Percentiles rank a stretch among this genome's conserved stretches.
These are phyloP conservation scores for Cossypha polioptera DNA, from an alignment of 2,797 vertebrate species.

Conservation along the genomic window DNA sequence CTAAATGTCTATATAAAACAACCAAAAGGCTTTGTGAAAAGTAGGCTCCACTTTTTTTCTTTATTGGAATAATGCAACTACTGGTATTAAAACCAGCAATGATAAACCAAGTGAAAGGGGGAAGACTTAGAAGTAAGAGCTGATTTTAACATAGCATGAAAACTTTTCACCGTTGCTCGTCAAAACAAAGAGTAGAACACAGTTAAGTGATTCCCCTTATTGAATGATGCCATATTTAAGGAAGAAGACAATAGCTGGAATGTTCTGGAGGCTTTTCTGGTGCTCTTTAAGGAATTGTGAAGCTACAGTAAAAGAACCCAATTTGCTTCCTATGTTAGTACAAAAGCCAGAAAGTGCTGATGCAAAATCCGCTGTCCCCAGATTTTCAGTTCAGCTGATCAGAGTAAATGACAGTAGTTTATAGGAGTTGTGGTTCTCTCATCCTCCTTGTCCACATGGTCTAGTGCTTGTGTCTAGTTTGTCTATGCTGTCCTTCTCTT, in stretches of 20 bases:
- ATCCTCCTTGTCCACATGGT: rapidly evolving
- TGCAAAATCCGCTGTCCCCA: background rate
- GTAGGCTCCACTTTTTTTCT: background rate
- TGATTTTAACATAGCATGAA: background rate
- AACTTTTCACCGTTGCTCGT: background rate
- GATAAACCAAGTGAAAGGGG: background rate
- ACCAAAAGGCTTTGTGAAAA: background rate
- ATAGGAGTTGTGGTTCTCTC: background rate
- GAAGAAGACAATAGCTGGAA: background rate
- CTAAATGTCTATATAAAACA: background rate
- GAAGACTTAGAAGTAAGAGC: background rate
- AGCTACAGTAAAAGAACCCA: background rate
- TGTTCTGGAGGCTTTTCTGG: background rate
- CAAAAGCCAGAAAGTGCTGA: background rate
- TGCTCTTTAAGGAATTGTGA: background rate
- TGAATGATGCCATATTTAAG: background rate
- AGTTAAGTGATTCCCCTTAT: background rate
- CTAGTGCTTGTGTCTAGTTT: background rate
- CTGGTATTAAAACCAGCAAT: background rate
- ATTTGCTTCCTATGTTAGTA: background rate
- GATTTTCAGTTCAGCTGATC: background rate
- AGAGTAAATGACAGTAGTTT: background rate
- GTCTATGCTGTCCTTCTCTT: background rate
- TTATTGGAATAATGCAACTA: background rate
- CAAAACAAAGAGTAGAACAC: background rate